Base-by-base conservation (phyloP, 2,888 invertebrate genomes). In the Eupeodes luniger region DNA sequence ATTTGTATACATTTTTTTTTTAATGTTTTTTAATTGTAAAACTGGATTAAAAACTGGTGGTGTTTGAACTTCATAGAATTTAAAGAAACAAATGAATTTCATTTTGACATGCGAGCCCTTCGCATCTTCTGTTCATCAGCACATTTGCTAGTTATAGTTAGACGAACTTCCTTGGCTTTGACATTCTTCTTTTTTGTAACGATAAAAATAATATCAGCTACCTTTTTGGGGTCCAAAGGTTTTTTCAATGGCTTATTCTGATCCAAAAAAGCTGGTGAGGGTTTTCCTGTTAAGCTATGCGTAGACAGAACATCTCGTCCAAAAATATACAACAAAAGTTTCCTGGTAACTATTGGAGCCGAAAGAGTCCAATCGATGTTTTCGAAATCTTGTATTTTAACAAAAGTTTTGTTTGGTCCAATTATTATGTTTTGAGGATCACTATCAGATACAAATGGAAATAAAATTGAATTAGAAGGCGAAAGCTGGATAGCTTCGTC, bases 61-160 rank as follows among this genome's bases (percentile, higher is more conserved):
- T n/a, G 40, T 10, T 61, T n/a, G 4, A 57, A 61, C 16, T n/a
- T 61, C 9, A n/a, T 9, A n/a, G n/a, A n/a, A 5, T 61, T n/a
- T 0, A 3, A n/a, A 40, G n/a, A 3, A 36, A 34, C 5, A 9
- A 3, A 1, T 2, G 9, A 4, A 14, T 4, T 5, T 64, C 19
- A 64, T 7, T 69, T 69, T 2, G 14, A 36, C 51, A 34, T 14
- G 10, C 91, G 90, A 77, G 94, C 93, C 90, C 94, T 94, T 90
- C 94, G 94, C 91, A 95, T 93, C 91, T 95, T 95, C 53, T 95
- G 95, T 92, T 96, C 96, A 90, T 95, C 95, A 0, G 95, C 95
- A 89, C 96, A 96, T 91, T 95, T 96, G 0, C 95, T 94, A 9
- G 95, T 95, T 27, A 96, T 95, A n/a, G 94, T 94, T 89, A 93